Evolutionary conservation across 2,888 invertebrate species (phyloP).

Genomic region (Nasonovia ribisnigri): DNA sequence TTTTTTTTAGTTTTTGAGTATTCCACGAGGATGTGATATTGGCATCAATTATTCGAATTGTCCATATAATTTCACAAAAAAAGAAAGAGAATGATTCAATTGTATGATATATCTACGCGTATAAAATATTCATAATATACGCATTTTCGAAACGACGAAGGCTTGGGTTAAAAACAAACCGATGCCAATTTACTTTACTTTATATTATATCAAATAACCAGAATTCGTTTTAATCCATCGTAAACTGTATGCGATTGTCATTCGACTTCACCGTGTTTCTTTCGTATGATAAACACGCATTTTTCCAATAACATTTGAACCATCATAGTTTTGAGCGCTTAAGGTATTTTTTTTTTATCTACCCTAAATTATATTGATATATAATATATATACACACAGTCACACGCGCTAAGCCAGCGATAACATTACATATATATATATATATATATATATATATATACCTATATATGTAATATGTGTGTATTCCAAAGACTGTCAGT

Average conservation of each 20-base stretch:
- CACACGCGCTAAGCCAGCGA: not conserved
- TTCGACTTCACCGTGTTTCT: not conserved
- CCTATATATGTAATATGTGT: not conserved
- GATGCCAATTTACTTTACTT: not conserved
- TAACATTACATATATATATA: slow-evolving; percentile 17
- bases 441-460: not conserved
- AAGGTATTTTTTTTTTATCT: not conserved
- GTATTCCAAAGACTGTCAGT: not conserved
- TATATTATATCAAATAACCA: not conserved
- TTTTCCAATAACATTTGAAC: not conserved
- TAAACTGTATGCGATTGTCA: not conserved
- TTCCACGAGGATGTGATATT: not conserved
- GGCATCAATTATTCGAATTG: not conserved
- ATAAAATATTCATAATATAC: not conserved
- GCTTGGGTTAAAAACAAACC: not conserved
- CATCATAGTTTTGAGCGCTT: not conserved
- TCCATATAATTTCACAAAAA: not conserved
- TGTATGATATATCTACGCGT: not conserved
- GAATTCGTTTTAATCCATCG: not conserved
- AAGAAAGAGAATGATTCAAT: not conserved
- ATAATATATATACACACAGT: not conserved
- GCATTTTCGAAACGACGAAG: not conserved
- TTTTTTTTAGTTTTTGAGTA: not conserved
- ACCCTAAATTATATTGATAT: not conserved
- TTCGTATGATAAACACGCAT: not conserved